These are phyloP conservation scores for Drosophila kuntzei DNA, from an alignment of 2,888 invertebrate species.

Conservation along the genomic window DNA sequence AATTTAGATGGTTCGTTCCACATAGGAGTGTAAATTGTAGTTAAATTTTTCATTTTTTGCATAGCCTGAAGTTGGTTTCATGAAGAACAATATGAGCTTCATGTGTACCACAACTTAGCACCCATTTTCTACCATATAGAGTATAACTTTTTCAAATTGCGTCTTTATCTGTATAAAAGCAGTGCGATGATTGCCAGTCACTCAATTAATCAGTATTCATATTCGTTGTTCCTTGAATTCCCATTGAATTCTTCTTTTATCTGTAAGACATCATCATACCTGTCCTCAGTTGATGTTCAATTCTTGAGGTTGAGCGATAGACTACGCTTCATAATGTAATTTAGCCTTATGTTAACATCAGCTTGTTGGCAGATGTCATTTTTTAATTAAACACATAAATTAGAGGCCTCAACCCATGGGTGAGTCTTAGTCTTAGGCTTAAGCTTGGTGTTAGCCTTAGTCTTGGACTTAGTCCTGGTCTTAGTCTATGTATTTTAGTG, in stretches of 20 bases:
- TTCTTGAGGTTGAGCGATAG: conserved; percentile 15
- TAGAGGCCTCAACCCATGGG: conserved; percentile 3
- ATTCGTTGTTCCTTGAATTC: background rate
- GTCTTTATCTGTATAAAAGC: background rate
- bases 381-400: conserved; percentile 36
- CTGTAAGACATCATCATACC: conserved; percentile 11
- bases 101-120: background rate
- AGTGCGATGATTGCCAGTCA: conserved; percentile 6
- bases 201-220: conserved; percentile 2
- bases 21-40: too few relatives aligned
- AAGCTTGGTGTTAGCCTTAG: background rate
- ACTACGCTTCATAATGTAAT: conserved; percentile 17
- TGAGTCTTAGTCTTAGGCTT: background rate
- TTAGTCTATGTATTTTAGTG: conserved; percentile 23
- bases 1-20: too few relatives aligned
- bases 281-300: conserved; percentile 3
- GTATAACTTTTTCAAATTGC: background rate
- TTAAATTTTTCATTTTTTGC: too few relatives aligned
- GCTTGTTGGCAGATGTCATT: conserved; percentile 30
- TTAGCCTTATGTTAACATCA: conserved; percentile 1
- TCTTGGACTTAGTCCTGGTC: background rate
- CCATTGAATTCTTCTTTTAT: background rate
- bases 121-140: background rate
- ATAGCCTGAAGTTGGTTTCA: background rate
- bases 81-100: background rate